These are phyloP conservation scores for Scaptomyza parva DNA, from an alignment of 2,888 invertebrate genomes.

Conservation along the genomic window DNA sequence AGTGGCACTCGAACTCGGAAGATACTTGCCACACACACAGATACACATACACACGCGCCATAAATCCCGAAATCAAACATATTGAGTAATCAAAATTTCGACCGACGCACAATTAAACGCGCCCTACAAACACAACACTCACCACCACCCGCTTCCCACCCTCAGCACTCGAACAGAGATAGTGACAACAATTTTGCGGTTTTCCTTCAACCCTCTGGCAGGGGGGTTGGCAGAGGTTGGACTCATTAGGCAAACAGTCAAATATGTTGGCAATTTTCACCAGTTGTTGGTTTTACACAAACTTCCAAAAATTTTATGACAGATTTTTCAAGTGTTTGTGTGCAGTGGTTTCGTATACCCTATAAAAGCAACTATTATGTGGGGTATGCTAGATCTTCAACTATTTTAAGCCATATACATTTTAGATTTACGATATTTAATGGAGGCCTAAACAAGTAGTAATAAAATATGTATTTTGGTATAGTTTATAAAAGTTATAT, in stretches of 20 bases:
- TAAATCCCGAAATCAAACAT: slow-evolving; percentile 81
- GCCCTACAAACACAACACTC: slow-evolving; percentile 24
- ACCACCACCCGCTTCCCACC: slow-evolving; percentile 29
- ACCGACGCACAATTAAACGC: slow-evolving; percentile 42
- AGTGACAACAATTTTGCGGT: slow-evolving; percentile 23
- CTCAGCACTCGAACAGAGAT: background rate
- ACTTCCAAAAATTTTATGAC: slow-evolving; percentile 65
- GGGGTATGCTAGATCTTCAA: slow-evolving; percentile 7
- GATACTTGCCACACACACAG: slow-evolving; percentile 21
- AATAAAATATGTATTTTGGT: too few species aligned
- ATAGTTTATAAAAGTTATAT: too few species aligned
- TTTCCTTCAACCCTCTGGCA: slow-evolving; percentile 10
- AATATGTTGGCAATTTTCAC: slow-evolving; percentile 79
- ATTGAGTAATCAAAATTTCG: slow-evolving; percentile 82
- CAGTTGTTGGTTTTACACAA: slow-evolving; percentile 73
- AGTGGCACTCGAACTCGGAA: slow-evolving; percentile 56
- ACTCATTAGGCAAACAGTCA: slow-evolving; percentile 74
- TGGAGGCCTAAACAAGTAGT: too few species aligned
- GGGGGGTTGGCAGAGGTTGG: slow-evolving; percentile 19
- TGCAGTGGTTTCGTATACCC: slow-evolving; percentile 30
- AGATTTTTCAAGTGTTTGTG: slow-evolving; percentile 74
- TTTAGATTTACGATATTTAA: too few species aligned
- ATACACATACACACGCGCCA: slow-evolving; percentile 19
- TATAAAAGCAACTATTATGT: background rate
- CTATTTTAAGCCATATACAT: too few species aligned